Evolutionary conservation across 2,888 invertebrate species (phyloP).

Genomic region (Adela reaumurella): DNA sequence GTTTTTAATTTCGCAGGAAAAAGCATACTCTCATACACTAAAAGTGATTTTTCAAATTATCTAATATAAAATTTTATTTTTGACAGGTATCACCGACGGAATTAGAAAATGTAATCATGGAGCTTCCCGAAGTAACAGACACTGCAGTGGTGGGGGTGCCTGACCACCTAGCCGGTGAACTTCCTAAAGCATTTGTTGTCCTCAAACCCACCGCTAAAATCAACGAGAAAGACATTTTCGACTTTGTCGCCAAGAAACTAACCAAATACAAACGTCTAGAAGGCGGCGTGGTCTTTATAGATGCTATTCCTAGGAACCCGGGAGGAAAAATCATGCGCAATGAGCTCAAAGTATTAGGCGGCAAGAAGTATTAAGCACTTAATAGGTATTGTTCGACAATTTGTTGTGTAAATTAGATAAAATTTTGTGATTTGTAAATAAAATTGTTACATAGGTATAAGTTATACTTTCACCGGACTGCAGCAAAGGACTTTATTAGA

Average conservation of each 20-base stretch:
- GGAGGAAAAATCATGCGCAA: slow-evolving; percentile 75
- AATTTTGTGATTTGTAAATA: slow-evolving; percentile 1
- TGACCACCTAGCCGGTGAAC: slow-evolving; percentile 66
- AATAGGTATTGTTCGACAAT: not conserved
- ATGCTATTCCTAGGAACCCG: slow-evolving; percentile 68
- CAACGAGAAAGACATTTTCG: slow-evolving; percentile 54
- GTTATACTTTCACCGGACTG: not conserved
- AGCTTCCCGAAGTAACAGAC: slow-evolving; percentile 68
- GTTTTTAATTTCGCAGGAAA: too few relatives aligned
- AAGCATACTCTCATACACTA: too few relatives aligned
- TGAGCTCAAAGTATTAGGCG: slow-evolving; percentile 55
- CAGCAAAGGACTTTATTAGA: too few relatives aligned
- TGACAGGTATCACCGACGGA: slow-evolving; percentile 81
- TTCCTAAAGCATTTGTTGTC: slow-evolving; percentile 73
- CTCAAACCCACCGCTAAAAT: slow-evolving; percentile 50
- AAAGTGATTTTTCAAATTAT: too few relatives aligned
- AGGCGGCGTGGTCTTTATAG: slow-evolving; percentile 67
- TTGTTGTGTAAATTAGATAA: not conserved
- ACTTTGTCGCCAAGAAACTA: slow-evolving; percentile 61
- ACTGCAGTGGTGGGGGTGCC: slow-evolving; percentile 77
- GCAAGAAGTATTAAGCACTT: not conserved
- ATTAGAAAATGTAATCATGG: slow-evolving; percentile 71
- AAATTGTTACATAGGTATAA: not conserved
- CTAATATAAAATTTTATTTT: too few relatives aligned
- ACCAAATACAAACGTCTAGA: slow-evolving; percentile 70